A percentile compares a stretch with the other conserved stretches of the same genome.
These are phyloP conservation scores for Diaprepes abbreviatus DNA, from an alignment of 2,888 invertebrate species.

Conservation along the genomic window DNA sequence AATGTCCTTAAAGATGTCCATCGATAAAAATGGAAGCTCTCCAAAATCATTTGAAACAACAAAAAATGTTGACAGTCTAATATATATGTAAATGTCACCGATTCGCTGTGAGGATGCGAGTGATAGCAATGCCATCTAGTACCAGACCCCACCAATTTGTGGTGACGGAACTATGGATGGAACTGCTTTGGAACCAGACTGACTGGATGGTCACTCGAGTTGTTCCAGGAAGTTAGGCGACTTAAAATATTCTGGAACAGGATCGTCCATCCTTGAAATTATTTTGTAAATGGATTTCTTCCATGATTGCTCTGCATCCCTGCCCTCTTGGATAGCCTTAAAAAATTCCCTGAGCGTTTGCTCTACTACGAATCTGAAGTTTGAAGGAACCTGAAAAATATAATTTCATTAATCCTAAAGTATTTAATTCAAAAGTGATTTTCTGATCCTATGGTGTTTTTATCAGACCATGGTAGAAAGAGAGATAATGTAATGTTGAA, in stretches of 20 bases:
- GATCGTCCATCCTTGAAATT: slow-evolving; percentile 98
- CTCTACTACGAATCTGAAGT: slow-evolving; percentile 97
- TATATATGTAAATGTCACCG: slow-evolving; percentile 64
- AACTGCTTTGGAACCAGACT: slow-evolving; percentile 33
- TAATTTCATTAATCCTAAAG: too few species aligned
- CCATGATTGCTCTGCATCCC: slow-evolving; percentile 99
- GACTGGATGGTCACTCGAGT: slow-evolving; percentile 81
- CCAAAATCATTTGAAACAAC: slow-evolving; percentile 63
- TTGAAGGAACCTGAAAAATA: slow-evolving; percentile 93
- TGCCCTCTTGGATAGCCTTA: slow-evolving; percentile 96
- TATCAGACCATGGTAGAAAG: too few species aligned
- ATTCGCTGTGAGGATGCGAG: slow-evolving; percentile 60
- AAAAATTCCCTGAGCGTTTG: slow-evolving; percentile 99
- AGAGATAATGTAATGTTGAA: too few species aligned
- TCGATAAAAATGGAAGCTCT: slow-evolving; percentile 54
- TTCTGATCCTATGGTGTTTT: too few species aligned
- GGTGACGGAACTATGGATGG: slow-evolving; percentile 57
- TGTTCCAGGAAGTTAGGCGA: slow-evolving; percentile 99
- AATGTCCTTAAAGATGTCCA: slow-evolving; percentile 44
- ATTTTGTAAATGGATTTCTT: slow-evolving; percentile 99
- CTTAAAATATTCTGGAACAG: slow-evolving; percentile 99
- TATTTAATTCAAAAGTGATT: too few species aligned
- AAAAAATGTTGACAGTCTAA: slow-evolving; percentile 65
- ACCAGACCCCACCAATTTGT: slow-evolving; percentile 55
- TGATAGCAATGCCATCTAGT: slow-evolving; percentile 46